Conservation (phyloP, 2,797 vertebrate genomes). For the Aulostomus chinensis region DNA sequence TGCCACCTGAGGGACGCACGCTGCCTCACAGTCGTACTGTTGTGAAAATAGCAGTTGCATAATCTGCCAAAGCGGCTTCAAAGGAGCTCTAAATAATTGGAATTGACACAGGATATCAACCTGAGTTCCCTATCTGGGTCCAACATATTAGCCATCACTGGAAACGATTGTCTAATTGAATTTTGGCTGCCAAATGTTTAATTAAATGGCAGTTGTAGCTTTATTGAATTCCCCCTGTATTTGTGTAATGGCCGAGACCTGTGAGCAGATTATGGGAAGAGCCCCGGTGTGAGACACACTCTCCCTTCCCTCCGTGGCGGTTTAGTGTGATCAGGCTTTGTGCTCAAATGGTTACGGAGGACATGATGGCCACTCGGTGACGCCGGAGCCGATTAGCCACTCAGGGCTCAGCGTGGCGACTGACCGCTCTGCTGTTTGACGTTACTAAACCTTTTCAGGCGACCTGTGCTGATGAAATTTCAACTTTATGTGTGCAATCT, state of each 20-base stretch:
- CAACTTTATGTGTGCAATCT: no score
- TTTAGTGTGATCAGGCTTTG: conserved; percentile 65
- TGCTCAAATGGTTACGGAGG: conserved; percentile 56
- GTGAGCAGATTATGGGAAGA: conserved; percentile 57
- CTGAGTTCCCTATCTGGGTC: conserved; percentile 48
- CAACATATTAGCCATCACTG: conserved; percentile 51
- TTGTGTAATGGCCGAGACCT: conserved; percentile 52
- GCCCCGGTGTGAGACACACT: conserved; percentile 35
- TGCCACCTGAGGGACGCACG: conserved; percentile 39
- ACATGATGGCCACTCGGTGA: conserved; percentile 31
- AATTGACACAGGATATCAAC: conserved; percentile 61
- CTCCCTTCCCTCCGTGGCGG: conserved; percentile 38
- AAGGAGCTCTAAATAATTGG: conserved; percentile 64
- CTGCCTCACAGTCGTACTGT: conserved; percentile 21
- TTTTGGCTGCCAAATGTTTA: conserved; percentile 69
- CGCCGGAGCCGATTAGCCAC: conserved; percentile 39
- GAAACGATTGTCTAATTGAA: conserved; percentile 75
- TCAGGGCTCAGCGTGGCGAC: no score
- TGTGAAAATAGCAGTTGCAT: conserved; percentile 47
- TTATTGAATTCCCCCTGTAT: conserved; percentile 66
- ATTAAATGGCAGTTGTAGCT: conserved; percentile 70
- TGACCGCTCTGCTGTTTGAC: no score
- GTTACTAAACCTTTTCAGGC: no score
- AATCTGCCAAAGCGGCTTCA: conserved; percentile 41
- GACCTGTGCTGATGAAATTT: no score